These are phyloP conservation scores for Brachionus paranguensis DNA, from an alignment of 1,140 invertebrate species.

Conservation along the genomic window DNA sequence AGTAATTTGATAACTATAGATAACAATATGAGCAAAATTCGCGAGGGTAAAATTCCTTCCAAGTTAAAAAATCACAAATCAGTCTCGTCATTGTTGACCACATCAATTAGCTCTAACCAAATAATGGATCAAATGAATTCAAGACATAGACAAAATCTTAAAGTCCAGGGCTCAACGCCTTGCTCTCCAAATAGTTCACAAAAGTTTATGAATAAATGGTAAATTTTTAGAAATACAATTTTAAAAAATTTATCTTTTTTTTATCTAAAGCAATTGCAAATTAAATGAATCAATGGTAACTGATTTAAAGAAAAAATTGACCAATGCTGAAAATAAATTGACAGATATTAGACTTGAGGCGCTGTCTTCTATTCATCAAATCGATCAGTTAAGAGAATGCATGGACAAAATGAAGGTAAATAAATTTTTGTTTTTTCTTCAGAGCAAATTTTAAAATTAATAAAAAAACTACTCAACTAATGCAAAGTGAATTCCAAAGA, in stretches of 20 bases:
- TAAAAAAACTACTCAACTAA: no score
- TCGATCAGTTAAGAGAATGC: conserved; percentile 89
- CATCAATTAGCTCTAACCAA: conserved; percentile 21
- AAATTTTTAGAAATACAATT: neutral
- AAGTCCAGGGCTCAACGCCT: neutral
- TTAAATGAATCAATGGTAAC: conserved; percentile 61
- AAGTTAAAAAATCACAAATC: conserved; percentile 30
- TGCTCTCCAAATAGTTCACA: neutral
- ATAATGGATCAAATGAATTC: conserved; percentile 11
- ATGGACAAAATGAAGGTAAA: conserved; percentile 79
- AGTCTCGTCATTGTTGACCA: conserved; percentile 22
- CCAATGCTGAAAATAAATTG: conserved; percentile 89
- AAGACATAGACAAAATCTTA: neutral
- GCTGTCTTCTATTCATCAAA: conserved; percentile 85
- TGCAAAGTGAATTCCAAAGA: no score
- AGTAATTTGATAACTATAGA: conserved; percentile 16
- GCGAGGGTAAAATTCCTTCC: neutral
- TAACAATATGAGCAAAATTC: conserved; percentile 3
- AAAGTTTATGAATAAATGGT: neutral
- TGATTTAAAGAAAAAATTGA: conserved; percentile 80
- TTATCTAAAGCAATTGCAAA: conserved; percentile 31
- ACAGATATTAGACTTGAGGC: conserved; percentile 93
- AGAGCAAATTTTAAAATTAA: no score
- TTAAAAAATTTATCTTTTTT: neutral
- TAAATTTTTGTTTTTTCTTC: conserved; percentile 32